These are phyloP conservation scores for Odontomachus brunneus DNA, from an alignment of 1,140 invertebrate species.

Conservation along the genomic window DNA sequence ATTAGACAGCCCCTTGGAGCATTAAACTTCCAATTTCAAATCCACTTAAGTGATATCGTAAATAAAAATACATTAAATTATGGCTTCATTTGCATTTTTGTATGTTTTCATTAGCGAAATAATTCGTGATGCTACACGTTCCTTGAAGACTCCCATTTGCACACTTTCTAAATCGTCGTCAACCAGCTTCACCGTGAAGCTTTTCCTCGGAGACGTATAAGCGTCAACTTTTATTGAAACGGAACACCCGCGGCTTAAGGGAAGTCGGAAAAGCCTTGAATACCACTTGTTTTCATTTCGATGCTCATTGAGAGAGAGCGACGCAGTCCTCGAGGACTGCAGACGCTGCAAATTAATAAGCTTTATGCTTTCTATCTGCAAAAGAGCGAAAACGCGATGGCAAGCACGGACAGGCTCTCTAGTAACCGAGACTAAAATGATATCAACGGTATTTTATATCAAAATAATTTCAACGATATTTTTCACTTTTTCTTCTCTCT, in stretches of 20 bases:
- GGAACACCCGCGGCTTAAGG: not conserved
- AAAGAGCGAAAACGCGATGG: not conserved
- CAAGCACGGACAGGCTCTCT: not conserved
- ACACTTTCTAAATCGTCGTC: constrained; percentile 34
- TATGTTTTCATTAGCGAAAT: not conserved
- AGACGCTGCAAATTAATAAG: not conserved
- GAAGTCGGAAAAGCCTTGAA: not conserved
- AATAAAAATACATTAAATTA: too few relatives aligned
- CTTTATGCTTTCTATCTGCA: not conserved
- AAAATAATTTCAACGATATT: not conserved
- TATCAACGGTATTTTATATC: too few relatives aligned
- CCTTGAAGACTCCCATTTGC: not conserved
- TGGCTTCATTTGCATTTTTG: too few relatives aligned
- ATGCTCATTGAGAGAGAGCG: not conserved
- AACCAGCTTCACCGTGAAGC: not conserved
- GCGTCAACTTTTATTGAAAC: constrained; percentile 56
- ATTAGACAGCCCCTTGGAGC: too few relatives aligned
- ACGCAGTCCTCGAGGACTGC: not conserved
- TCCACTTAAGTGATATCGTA: too few relatives aligned
- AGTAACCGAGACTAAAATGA: not conserved
- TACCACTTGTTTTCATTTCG: not conserved
- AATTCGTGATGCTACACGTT: not conserved
- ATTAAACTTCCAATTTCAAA: too few relatives aligned
- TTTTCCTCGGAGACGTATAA: constrained; percentile 12
- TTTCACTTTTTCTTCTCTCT: not conserved